Evolutionary conservation across 2,797 vertebrate genomes (phyloP), one percentile per base, ranked within the genome.

Genomic region (Phyllotis vaccarum): DNA sequence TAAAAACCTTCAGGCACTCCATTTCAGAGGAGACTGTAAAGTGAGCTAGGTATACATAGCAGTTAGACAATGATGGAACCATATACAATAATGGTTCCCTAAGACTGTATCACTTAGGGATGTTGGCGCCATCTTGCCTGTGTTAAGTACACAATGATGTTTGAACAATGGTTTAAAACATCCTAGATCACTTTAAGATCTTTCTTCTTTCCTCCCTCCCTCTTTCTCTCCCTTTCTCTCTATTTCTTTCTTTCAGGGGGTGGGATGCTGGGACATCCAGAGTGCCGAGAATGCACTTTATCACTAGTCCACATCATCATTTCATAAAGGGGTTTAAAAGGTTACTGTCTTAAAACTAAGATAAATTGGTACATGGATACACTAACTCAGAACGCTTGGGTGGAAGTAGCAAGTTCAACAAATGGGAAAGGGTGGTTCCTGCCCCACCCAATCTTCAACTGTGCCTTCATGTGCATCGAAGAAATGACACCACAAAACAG

Each of bases 371-470:
- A 82, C 27, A 22, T 27, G 83, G 74, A 40, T 1, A 2, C 12
- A 22, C 43, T 6, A 9, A 22, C 43, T 6, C 19, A 75, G 31
- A 37, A 37, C 64, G 16, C 72, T 80, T 19, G 19, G 43, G 16
- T 5, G 52, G 43, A 87, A 49, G 37, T 0, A 37, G 9, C 46
- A 1, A 0, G 0, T 40, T 24, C 16, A 19, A 19, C 43, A 49
- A 64, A 8, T 2, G 27, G 11, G 37, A 56, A 11, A 24, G 34
- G 14, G 21, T 6, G 40, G 56, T 40, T 6, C 22, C 40, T 72
- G n/a, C 10, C 14, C 40, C 17, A 0, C 6, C 11, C 34, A 8
- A 0, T 9, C 12, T 21, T 72, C 14, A 17, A 24, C 22, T 8
- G 3, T 0, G 27, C 1, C 10, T 29, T 34, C 27, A 1, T 27